Evolutionary conservation across 1,140 invertebrate genomes (phyloP).

Genomic region (Pectinophora gossypiella): DNA sequence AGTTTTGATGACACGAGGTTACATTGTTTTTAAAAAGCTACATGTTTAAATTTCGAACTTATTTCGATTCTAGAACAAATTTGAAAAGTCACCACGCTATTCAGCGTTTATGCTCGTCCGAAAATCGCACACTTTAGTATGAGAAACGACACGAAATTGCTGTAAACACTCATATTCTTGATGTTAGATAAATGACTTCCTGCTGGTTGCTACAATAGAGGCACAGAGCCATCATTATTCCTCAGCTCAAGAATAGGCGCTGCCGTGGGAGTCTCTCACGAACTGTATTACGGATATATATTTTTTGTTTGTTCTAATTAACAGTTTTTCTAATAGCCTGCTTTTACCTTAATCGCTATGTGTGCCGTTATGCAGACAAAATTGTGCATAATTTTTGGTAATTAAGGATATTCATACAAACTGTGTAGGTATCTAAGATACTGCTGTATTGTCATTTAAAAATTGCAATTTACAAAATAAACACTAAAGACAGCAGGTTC

Average conservation of each 20-base stretch:
- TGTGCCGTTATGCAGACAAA: conserved; percentile 13
- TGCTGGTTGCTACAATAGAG: conserved; percentile 65
- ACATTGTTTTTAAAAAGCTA: too few species aligned
- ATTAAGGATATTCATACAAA: not conserved
- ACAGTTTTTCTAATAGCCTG: conserved; percentile 64
- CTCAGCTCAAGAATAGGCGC: conserved; percentile 49
- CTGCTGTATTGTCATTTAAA: too few species aligned
- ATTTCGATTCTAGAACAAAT: too few species aligned
- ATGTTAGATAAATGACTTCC: conserved; percentile 74
- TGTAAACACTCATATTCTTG: conserved; percentile 73
- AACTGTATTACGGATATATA: conserved; percentile 72
- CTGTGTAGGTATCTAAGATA: too few species aligned
- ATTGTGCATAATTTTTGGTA: conserved; percentile 5
- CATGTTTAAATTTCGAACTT: too few species aligned
- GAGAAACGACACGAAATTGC: conserved; percentile 70
- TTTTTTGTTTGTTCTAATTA: conserved; percentile 74
- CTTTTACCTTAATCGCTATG: conserved; percentile 70
- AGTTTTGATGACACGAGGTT: too few species aligned
- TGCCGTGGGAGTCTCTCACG: conserved; percentile 69
- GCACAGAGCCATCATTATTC: conserved; percentile 68
- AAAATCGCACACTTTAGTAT: conserved; percentile 69
- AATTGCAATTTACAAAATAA: too few species aligned
- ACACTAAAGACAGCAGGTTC: too few species aligned
- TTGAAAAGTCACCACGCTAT: too few species aligned
- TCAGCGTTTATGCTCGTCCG: too few species aligned